phyloP scores from a whole-genome alignment of 2,888 invertebrate genomes.

The Trichopria drosophilae region DNA sequence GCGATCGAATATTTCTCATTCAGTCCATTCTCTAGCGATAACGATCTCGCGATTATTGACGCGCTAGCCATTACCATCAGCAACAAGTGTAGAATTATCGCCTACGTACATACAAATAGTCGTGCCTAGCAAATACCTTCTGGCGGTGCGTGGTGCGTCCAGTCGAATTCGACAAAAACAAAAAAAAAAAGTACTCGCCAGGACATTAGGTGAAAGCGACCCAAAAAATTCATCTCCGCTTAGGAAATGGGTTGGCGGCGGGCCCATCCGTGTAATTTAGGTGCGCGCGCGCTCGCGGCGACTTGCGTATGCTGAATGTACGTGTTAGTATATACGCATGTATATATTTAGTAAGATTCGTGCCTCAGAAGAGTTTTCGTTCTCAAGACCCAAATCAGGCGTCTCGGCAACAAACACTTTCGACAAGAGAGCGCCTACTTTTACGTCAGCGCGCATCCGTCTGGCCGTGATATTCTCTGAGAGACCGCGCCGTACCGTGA shows the following conservation, averaged over 20 bases:
- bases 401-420: conserved; percentile 36
- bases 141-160: no score
- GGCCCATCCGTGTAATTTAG: conserved; percentile 24
- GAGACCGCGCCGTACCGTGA: neutral
- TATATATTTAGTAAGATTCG: conserved; percentile 12
- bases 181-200: no score
- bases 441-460: conserved; percentile 34
- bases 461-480: conserved; percentile 12
- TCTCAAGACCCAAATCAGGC: conserved; percentile 45
- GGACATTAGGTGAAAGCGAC: conserved; percentile 52
- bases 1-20: no score
- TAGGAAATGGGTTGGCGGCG: conserved; percentile 25
- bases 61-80: no score
- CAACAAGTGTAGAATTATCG: no score
- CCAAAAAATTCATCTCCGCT: conserved; percentile 47
- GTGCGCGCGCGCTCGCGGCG: no score
- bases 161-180: no score
- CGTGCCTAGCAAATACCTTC: no score
- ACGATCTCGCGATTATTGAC: no score
- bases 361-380: conserved; percentile 41
- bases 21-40: no score
- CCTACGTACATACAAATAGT: no score
- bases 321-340: neutral
- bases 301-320: no score
- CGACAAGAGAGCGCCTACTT: conserved; percentile 38